A percentile compares a stretch with the other conserved stretches of the same genome.
Evolutionary conservation across 2,888 invertebrate genomes (phyloP).

Genomic region (Limnephilus marmoratus): DNA sequence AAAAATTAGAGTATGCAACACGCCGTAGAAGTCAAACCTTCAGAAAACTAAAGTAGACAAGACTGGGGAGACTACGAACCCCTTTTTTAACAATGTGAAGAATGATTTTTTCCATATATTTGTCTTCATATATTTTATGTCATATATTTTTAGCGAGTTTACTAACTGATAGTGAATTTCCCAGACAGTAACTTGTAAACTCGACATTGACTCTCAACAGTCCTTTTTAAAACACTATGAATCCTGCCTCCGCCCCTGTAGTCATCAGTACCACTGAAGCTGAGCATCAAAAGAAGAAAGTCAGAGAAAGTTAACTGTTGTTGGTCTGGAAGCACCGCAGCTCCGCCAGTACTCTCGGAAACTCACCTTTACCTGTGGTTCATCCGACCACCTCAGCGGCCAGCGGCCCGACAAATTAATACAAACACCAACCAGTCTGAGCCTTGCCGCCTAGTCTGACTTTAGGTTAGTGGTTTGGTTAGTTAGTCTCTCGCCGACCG

Average conservation of each 20-base stretch:
- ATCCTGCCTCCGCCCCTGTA: conserved; percentile 23
- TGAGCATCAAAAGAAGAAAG: conserved; percentile 39
- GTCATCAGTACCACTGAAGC: conserved; percentile 13
- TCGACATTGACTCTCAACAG: too few species aligned
- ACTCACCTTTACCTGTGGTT: neutral
- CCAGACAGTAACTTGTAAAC: too few species aligned
- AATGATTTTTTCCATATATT: too few species aligned
- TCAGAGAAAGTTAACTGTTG: conserved; percentile 77
- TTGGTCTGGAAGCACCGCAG: conserved; percentile 69
- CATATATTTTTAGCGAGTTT: too few species aligned
- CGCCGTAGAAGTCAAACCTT: too few species aligned
- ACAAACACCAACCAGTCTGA: neutral
- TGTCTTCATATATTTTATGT: too few species aligned
- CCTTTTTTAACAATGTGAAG: too few species aligned
- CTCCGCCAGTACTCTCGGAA: neutral
- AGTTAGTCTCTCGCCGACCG: conserved; percentile 59
- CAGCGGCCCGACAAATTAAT: conserved; percentile 21
- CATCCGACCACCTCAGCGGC: conserved; percentile 9
- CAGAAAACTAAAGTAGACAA: too few species aligned
- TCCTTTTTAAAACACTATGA: neutral
- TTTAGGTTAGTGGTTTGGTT: neutral
- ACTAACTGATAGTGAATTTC: too few species aligned
- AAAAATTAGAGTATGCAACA: too few species aligned
- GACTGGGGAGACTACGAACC: too few species aligned
- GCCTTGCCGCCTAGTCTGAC: conserved; percentile 17